Percentiles rank a stretch among this genome's conserved stretches.
These are phyloP conservation scores for Amphibalanus amphitrite DNA, from an alignment of 1,140 invertebrate species.

Conservation along the genomic window DNA sequence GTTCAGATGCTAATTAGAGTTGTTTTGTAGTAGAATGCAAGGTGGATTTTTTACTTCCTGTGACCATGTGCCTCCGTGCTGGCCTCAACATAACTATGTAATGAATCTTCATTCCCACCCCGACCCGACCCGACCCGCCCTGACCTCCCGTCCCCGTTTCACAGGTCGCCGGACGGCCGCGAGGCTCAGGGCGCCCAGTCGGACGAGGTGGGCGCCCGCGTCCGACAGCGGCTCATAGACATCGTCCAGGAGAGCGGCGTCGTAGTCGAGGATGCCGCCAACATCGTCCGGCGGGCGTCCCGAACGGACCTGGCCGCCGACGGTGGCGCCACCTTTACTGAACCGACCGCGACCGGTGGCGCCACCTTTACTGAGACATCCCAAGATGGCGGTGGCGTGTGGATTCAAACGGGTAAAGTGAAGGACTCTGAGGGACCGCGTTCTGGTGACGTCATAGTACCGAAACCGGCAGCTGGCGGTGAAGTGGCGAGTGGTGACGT, in stretches of 20 bases:
- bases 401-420: no score
- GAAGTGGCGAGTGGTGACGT: not conserved
- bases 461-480: not conserved
- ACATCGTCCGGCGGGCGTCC: not conserved
- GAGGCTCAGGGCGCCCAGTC: not conserved
- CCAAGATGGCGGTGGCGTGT: no score
- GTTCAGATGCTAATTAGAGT: no score
- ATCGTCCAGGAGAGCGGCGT: slow-evolving; percentile 2
- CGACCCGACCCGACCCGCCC: no score
- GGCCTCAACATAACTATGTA: no score
- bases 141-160: not conserved
- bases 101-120: no score
- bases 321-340: not conserved
- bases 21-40: no score
- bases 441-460: not conserved
- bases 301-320: not conserved
- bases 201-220: not conserved
- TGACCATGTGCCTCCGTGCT: no score
- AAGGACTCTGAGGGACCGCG: no score
- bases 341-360: not conserved
- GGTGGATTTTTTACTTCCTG: no score
- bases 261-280: not conserved
- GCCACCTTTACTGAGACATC: not conserved
- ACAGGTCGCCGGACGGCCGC: not conserved
- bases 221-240: not conserved